phyloP scores from a whole-genome alignment of 2,888 invertebrate genomes.

The Drosophila emarginata region DNA sequence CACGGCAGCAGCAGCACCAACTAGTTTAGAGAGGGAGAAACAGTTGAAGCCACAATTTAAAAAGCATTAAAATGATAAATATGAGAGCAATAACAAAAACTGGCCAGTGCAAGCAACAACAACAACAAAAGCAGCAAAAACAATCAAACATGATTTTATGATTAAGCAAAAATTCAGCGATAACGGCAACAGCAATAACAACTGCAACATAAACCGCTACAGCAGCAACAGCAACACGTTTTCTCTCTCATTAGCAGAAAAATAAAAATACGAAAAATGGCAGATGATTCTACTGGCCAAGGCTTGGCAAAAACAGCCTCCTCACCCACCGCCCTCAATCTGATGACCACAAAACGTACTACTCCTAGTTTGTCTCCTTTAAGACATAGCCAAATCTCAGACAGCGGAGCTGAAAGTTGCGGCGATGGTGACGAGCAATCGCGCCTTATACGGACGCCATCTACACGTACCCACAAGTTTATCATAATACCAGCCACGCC shows the following conservation, averaged over 20 bases:
- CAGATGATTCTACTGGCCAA: constrained; percentile 19
- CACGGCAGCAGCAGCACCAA: constrained; percentile 32
- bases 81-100: constrained; percentile 40
- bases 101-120: constrained; percentile 34
- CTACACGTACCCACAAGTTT: constrained; percentile 79
- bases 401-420: constrained; percentile 78
- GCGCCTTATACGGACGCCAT: constrained; percentile 76
- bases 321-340: constrained; percentile 61
- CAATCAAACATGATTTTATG: constrained; percentile 60
- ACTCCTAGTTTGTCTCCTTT: constrained; percentile 60
- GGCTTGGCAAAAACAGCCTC: constrained; percentile 57
- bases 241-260: constrained; percentile 24
- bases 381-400: constrained; percentile 77
- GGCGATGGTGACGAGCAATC: constrained; percentile 79
- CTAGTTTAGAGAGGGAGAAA: constrained; percentile 39
- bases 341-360: constrained; percentile 43
- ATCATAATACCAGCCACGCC: constrained; percentile 81
- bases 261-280: constrained; percentile 35
- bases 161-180: constrained; percentile 29
- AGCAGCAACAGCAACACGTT: constrained; percentile 26
- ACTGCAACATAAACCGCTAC: constrained; percentile 22
- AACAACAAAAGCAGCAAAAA: constrained; percentile 25
- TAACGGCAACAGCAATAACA: not conserved
- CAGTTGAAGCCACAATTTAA: constrained; percentile 53
- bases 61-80: constrained; percentile 67